These are phyloP conservation scores for Pristionchus fissidentatus DNA, from an alignment of 2,888 invertebrate species.

Conservation along the genomic window DNA sequence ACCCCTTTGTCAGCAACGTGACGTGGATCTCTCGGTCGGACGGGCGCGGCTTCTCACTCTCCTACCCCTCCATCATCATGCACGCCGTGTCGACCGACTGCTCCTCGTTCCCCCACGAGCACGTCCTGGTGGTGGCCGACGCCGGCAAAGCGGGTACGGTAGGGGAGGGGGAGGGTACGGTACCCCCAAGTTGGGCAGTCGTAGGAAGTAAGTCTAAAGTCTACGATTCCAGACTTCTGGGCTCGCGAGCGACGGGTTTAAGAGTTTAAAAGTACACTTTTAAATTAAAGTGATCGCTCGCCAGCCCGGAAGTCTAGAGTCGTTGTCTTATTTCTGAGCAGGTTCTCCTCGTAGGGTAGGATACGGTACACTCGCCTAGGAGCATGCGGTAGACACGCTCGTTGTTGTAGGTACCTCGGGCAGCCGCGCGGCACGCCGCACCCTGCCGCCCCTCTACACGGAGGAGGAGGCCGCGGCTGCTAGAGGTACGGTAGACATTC, in stretches of 20 bases:
- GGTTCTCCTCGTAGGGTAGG: no score
- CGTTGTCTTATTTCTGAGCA: no score
- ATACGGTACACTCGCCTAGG: background rate
- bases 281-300: no score
- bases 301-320: no score
- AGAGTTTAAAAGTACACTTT: no score
- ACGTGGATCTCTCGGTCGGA: constrained; percentile 53
- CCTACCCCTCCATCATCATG: constrained; percentile 84
- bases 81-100: constrained; percentile 85
- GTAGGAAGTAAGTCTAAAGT: background rate
- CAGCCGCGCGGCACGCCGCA: constrained; percentile 54
- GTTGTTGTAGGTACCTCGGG: background rate
- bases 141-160: constrained; percentile 75
- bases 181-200: background rate
- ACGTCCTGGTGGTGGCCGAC: constrained; percentile 85
- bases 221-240: background rate
- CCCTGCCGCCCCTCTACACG: constrained; percentile 58
- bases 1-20: constrained; percentile 57
- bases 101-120: constrained; percentile 82
- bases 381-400: background rate
- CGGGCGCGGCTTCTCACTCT: constrained; percentile 81
- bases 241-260: no score
- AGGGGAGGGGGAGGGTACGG: background rate
- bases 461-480: constrained; percentile 56
- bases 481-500: constrained; percentile 50